Base-by-base conservation (phyloP, 2,888 invertebrate species). In the Eupithecia subumbrata region DNA sequence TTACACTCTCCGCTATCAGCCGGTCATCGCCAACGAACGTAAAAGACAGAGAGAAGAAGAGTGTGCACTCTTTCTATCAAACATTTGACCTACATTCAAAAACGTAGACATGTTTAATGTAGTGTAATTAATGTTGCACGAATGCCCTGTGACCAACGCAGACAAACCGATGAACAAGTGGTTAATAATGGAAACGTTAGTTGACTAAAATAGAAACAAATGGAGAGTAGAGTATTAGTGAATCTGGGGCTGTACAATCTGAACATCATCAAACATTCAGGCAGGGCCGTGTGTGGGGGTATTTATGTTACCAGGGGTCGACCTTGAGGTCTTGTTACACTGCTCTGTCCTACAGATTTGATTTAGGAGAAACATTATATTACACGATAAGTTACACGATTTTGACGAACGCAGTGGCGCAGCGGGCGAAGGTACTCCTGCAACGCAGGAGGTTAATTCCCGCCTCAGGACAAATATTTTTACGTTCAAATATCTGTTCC, bases 241-340 rank as follows among this genome's bases (percentile, higher is more conserved):
- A 71, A 72, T 70, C 71, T 68, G 70, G 73, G 74, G 60, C 72
- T 18, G 66, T 71, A 73, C 69, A 71, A 77, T 79, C 72, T 82
- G 76, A 78, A 77, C 76, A 76, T 76, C 71, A 82, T 83, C 74
- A 83, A 77, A 77, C 70, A 76, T 78, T 83, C 74, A 79, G 69
- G 63, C 72, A 60, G 66, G 30, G 69, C 72, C 70, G 72, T 74
- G 56, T 69, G 71, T 71, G 71, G 22, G 45, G 64, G 72, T 74
- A 69, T 74, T 71, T 74, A 71, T 69, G 72, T 66, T 69, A 69
- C 72, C 66, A 66, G 48, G 66, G 72, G 72, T 72, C 66, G 76
- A 34, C 66, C 74, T 74, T 74, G 69, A 45, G 72, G 56, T 72
- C 45, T 45, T n/a, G 67, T 43, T 67, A 43, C 40, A 40, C 22